These are phyloP conservation scores for Limnephilus rhombicus DNA, from an alignment of 2,888 invertebrate genomes.

Conservation along the genomic window DNA sequence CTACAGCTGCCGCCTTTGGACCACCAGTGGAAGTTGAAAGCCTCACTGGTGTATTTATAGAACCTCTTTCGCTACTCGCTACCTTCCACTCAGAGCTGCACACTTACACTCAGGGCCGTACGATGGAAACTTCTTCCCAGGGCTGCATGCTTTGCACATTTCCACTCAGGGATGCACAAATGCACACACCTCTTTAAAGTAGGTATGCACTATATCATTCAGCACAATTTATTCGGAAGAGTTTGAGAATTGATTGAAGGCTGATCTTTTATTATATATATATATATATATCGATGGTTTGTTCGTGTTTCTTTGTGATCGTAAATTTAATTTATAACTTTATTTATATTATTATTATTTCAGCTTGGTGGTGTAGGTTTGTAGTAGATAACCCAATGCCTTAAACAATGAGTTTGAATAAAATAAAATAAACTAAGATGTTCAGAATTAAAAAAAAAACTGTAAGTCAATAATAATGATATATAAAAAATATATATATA, in stretches of 20 bases:
- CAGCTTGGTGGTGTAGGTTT: too few relatives aligned
- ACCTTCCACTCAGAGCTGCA: neutral
- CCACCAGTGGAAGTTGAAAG: neutral
- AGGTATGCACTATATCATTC: neutral
- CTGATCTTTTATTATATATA: too few relatives aligned
- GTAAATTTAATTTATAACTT: too few relatives aligned
- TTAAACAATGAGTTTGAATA: too few relatives aligned
- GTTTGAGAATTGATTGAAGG: neutral
- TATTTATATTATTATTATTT: too few relatives aligned
- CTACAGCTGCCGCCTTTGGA: neutral
- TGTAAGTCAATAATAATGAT: too few relatives aligned
- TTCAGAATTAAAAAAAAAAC: too few relatives aligned
- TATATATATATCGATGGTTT: too few relatives aligned
- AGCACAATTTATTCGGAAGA: neutral
- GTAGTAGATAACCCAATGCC: too few relatives aligned
- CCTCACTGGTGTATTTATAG: neutral
- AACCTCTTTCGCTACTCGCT: neutral
- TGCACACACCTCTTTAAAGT: neutral
- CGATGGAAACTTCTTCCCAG: neutral
- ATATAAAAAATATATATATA: too few relatives aligned
- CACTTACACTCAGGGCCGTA: neutral
- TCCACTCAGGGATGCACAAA: neutral
- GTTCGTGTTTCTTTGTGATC: too few relatives aligned
- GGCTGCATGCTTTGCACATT: slow-evolving; percentile 1
- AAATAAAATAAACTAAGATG: too few relatives aligned